A percentile compares a stretch with the other conserved stretches of the same genome.
Evolutionary conservation across 64 coral and sea anemone species (phyloP).

Genomic region (Acropora yongei): DNA sequence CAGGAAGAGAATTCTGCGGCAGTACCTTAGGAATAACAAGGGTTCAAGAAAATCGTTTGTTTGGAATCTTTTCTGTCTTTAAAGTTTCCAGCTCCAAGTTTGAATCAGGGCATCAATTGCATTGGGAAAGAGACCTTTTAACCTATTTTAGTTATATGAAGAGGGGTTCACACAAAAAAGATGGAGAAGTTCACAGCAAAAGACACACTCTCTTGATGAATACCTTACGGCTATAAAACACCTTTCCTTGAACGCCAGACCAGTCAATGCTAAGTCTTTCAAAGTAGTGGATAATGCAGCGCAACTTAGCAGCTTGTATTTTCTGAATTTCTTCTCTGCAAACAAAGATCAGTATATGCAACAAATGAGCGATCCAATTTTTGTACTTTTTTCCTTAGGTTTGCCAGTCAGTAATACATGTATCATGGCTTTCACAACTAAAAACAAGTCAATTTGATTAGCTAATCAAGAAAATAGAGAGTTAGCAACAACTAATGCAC

Average conservation of each 20-base stretch:
- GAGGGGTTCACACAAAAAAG: no score
- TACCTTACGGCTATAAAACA: constrained; percentile 78
- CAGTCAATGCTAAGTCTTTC: constrained; percentile 64
- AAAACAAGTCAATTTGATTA: no score
- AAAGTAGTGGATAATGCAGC: constrained; percentile 81
- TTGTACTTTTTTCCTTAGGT: background rate
- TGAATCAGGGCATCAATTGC: no score
- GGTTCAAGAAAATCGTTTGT: background rate
- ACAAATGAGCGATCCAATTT: background rate
- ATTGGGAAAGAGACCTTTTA: no score
- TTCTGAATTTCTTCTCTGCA: constrained; percentile 63
- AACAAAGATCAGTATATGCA: background rate
- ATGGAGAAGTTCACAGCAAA: background rate
- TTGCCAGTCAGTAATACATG: background rate
- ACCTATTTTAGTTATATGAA: no score
- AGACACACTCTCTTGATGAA: background rate
- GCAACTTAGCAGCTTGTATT: constrained; percentile 70
- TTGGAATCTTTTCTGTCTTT: background rate
- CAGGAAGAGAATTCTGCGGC: constrained; percentile 40
- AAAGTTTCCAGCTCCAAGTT: no score
- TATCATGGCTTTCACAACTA: no score
- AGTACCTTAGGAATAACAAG: constrained; percentile 53
- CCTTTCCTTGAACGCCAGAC: constrained; percentile 51
- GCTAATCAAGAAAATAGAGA: no score
- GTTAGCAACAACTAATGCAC: no score